phyloP scores from a whole-genome alignment of 2,113 vertebrate species.

The Dunckerocampus dactyliophorus region DNA sequence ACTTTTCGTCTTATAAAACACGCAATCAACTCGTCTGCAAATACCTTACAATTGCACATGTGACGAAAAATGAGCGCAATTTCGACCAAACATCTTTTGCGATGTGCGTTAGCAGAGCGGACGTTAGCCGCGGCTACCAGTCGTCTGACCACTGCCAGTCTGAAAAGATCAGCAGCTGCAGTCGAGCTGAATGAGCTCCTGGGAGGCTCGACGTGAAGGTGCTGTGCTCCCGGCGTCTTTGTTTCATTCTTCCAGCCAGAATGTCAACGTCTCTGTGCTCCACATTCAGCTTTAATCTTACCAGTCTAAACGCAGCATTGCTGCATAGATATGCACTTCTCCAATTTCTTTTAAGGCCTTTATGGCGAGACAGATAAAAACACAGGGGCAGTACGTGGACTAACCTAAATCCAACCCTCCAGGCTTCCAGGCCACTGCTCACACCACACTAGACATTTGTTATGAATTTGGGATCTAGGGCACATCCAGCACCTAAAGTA shows the following conservation, averaged over 20 bases:
- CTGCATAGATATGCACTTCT: too few species aligned
- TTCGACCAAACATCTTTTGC: background rate
- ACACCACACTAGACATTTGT: background rate
- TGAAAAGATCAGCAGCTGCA: background rate
- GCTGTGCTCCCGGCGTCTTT: background rate
- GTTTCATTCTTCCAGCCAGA: constrained; percentile 23
- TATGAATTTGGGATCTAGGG: background rate
- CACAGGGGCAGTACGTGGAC: too few species aligned
- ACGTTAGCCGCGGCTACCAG: constrained; percentile 8
- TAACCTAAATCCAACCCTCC: background rate
- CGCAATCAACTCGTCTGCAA: background rate
- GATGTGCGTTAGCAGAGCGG: background rate
- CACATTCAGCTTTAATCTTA: background rate
- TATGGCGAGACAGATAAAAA: too few species aligned
- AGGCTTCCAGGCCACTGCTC: background rate
- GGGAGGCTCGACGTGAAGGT: background rate
- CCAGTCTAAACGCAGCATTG: background rate
- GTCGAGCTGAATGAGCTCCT: background rate
- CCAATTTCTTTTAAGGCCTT: too few species aligned
- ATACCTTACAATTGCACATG: background rate
- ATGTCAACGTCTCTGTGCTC: constrained; percentile 14
- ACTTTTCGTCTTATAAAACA: background rate
- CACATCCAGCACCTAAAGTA: too few species aligned
- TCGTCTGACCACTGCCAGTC: background rate
- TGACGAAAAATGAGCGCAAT: background rate